Evolutionary conservation across 2,797 vertebrate genomes (phyloP), one percentile per base, ranked within the genome.

Genomic region (Betta splendens): DNA sequence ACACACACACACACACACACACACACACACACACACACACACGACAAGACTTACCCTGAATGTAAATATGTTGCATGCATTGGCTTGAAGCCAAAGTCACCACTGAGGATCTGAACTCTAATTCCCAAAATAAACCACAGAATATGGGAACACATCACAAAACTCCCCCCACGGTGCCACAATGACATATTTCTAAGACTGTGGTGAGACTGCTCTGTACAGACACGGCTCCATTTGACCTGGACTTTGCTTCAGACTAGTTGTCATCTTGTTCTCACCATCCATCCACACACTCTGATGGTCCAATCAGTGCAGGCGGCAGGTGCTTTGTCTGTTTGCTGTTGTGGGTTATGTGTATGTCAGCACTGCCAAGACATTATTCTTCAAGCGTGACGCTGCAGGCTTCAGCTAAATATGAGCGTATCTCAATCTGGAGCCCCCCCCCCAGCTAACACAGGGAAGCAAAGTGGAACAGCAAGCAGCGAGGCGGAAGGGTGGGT

Each of bases 61-160:
- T 81, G 69, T 72, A 78, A 72, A 79, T 86, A 65, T 68, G 42
- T 61, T 53, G 47, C 70, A 58, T 66, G 39, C 47, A 16, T 71
- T 86, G 87, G 85, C 72, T 43, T 31, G 50, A 22, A 29, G 69
- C 87, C 84, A 89, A 85, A 80, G 59, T 55, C 77, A 87, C 75
- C 82, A 79, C 16, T 61, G 25, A 39, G 44, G 42, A 73, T 75
- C 60, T 70, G 33, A 79, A 63, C 57, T 60, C 69, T 35, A 51
- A 60, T 51, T 60, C 60, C 73, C 28, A 64, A 79, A 87, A 85
- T 79, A 69, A 79, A 66, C 66, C 65, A 47, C 28, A 48, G 48
- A 61, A 74, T 69, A 65, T 80, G 78, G 73, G 75, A 79, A 82
- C 57, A 57, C 5, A 3, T 15, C 33, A 10, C 8, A 23, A 54